Conservation (phyloP, 1,140 invertebrate genomes). For the Tetramorium alpestre region DNA sequence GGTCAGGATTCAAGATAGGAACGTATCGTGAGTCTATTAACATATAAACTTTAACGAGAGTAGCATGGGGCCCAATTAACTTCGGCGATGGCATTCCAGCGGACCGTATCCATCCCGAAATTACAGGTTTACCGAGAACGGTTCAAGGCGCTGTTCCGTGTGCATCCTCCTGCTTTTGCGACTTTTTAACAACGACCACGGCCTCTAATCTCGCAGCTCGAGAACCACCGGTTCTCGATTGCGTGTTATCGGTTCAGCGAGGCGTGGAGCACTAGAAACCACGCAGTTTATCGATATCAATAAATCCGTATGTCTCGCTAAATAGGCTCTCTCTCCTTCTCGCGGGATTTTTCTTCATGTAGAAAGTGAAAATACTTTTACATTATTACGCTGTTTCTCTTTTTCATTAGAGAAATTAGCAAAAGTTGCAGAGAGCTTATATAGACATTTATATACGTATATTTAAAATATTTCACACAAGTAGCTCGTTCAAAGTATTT, state of each 20-base stretch:
- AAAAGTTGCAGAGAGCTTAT: neutral
- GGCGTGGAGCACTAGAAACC: slow-evolving; percentile 45
- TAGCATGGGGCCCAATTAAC: slow-evolving; percentile 45
- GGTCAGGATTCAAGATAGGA: slow-evolving; percentile 21
- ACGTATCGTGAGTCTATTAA: slow-evolving; percentile 54
- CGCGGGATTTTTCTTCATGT: neutral
- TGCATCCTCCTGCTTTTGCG: slow-evolving; percentile 26
- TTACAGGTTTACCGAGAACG: slow-evolving; percentile 25
- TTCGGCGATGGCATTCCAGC: slow-evolving; percentile 55
- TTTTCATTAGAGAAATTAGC: slow-evolving; percentile 1
- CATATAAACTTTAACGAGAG: slow-evolving; percentile 60
- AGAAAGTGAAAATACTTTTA: slow-evolving; percentile 42
- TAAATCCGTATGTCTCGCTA: slow-evolving; percentile 4
- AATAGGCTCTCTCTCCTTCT: neutral
- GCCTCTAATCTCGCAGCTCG: slow-evolving; percentile 19
- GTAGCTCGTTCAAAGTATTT: neutral
- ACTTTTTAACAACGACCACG: slow-evolving; percentile 44
- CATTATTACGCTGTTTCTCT: neutral
- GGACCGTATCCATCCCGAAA: slow-evolving; percentile 51
- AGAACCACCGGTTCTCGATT: slow-evolving; percentile 44
- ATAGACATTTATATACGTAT: neutral
- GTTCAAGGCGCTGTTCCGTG: slow-evolving; percentile 49
- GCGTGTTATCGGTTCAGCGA: slow-evolving; percentile 40
- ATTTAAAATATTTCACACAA: neutral
- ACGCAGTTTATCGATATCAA: slow-evolving; percentile 37